phyloP scores from a whole-genome alignment of 2,113 vertebrate species.

The Oryzias woworae region DNA sequence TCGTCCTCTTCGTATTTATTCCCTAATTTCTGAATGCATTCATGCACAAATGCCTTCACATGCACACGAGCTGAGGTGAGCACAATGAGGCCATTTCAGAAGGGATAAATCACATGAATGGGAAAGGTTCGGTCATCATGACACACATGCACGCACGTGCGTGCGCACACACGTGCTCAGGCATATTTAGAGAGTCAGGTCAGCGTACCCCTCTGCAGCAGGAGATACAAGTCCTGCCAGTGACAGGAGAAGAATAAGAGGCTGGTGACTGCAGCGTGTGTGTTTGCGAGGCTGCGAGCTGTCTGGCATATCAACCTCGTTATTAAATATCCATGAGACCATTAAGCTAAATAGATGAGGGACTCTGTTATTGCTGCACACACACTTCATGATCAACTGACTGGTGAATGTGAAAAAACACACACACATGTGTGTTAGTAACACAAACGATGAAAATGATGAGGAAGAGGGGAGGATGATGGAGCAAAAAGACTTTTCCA shows the following conservation, averaged over 20 bases:
- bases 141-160: background rate
- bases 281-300: background rate
- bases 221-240: constrained; percentile 45
- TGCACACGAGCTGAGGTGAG: constrained; percentile 6
- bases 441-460: background rate
- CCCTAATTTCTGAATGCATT: background rate
- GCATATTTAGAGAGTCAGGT: constrained; percentile 32
- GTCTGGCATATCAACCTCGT: constrained; percentile 31
- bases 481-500: background rate
- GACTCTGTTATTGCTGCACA: constrained; percentile 17
- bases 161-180: constrained; percentile 4
- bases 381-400: constrained; percentile 16
- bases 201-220: constrained; percentile 47
- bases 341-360: constrained; percentile 53
- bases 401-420: constrained; percentile 21
- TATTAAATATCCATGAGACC: constrained; percentile 58
- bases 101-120: constrained; percentile 49
- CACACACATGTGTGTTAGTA: background rate
- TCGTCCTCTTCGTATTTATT: background rate
- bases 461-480: background rate
- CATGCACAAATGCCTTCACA: constrained; percentile 18
- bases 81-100: constrained; percentile 30
- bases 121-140: constrained; percentile 35
- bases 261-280: constrained; percentile 34
- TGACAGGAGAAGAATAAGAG: constrained; percentile 47